phyloP scores from a whole-genome alignment of 2,113 vertebrate genomes.

The Mesocricetus auratus region DNA sequence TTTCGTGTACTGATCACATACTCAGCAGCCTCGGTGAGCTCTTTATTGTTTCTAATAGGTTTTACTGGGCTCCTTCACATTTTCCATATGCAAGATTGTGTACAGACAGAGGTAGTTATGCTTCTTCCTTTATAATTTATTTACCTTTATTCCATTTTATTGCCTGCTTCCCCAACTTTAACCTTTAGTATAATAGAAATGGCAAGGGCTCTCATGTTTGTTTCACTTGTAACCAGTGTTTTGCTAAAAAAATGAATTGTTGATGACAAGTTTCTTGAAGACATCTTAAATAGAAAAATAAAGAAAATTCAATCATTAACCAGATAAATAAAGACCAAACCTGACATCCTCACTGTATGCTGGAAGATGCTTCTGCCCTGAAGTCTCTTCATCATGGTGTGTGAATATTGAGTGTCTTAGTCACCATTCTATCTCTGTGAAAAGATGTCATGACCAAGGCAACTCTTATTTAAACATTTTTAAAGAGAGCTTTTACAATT shows the following conservation, averaged over 20 bases:
- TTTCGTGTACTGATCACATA: constrained; percentile 24
- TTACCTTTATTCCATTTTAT: constrained; percentile 26
- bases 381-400: not conserved
- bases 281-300: constrained; percentile 3
- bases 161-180: not conserved
- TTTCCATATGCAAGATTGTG: not conserved
- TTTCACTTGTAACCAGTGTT: not conserved
- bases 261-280: constrained; percentile 15
- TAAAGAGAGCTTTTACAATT: not conserved
- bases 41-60: not conserved
- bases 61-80: not conserved
- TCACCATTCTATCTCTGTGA: not conserved
- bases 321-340: not conserved
- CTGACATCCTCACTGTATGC: not conserved
- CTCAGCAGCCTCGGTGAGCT: not conserved
- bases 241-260: constrained; percentile 30
- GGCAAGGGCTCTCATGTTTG: not conserved
- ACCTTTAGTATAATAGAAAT: not conserved
- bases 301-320: not conserved
- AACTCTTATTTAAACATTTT: not conserved
- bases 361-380: not conserved
- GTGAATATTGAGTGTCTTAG: not conserved
- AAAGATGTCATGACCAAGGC: not conserved
- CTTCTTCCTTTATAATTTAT: not conserved
- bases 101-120: not conserved